phyloP scores from a whole-genome alignment of 2,888 invertebrate species.

The Dorcus parallelipipedus region DNA sequence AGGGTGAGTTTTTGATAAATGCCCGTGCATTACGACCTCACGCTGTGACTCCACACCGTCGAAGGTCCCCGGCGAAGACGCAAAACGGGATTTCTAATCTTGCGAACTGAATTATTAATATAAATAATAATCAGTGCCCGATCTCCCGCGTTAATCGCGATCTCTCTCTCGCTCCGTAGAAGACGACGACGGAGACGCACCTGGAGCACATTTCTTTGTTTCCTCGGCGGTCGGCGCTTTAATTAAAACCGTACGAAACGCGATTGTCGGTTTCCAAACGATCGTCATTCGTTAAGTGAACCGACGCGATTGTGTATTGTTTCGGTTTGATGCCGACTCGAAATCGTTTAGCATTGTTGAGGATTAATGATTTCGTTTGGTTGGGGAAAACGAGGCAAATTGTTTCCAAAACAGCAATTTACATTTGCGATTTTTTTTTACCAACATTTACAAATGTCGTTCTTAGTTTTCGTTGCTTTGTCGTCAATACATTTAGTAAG shows the following conservation, averaged over 20 bases:
- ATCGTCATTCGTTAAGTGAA: constrained; percentile 36
- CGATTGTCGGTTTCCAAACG: constrained; percentile 30
- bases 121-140: constrained; percentile 29
- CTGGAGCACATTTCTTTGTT: constrained; percentile 11
- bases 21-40: constrained; percentile 26
- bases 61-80: constrained; percentile 15
- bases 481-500: too few relatives aligned
- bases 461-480: too few relatives aligned
- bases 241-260: constrained; percentile 37
- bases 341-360: constrained; percentile 17
- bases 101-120: constrained; percentile 30
- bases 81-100: constrained; percentile 30
- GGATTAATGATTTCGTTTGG: constrained; percentile 4
- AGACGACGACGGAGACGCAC: neutral
- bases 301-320: constrained; percentile 39
- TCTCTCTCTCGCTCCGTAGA: neutral
- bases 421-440: neutral
- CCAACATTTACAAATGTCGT: neutral
- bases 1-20: constrained; percentile 24
- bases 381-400: neutral
- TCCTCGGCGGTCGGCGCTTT: constrained; percentile 31
- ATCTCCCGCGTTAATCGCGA: constrained; percentile 15
- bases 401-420: neutral
- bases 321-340: constrained; percentile 33
- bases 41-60: constrained; percentile 23